Evolutionary conservation across 2,888 invertebrate genomes (phyloP).

Genomic region (Notodonta dromedarius): DNA sequence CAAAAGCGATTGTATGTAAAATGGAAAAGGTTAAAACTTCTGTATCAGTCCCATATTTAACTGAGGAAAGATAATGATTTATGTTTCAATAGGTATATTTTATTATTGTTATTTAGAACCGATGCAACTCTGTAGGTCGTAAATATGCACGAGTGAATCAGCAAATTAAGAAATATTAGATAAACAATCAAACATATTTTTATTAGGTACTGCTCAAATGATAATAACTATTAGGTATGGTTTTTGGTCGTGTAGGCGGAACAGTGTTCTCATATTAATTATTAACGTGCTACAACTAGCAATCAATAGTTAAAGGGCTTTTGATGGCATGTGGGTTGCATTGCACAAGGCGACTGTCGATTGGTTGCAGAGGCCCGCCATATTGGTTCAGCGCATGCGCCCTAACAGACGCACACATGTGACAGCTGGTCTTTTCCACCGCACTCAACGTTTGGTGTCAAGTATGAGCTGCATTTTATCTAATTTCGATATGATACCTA

Average conservation of each 20-base stretch:
- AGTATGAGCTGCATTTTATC: background rate
- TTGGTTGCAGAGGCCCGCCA: slow-evolving; percentile 75
- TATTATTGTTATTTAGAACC: slow-evolving; percentile 45
- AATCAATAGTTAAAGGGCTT: slow-evolving; percentile 72
- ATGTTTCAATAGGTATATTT: slow-evolving; percentile 44
- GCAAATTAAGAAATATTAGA: background rate
- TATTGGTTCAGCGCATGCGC: slow-evolving; percentile 79
- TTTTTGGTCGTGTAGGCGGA: slow-evolving; percentile 15
- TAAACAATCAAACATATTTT: slow-evolving; percentile 9
- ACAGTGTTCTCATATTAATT: slow-evolving; percentile 48
- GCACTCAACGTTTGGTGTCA: slow-evolving; percentile 19
- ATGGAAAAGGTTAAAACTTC: slow-evolving; percentile 53
- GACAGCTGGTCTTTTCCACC: slow-evolving; percentile 50
- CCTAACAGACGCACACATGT: slow-evolving; percentile 62
- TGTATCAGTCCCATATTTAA: slow-evolving; percentile 58
- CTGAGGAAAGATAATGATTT: slow-evolving; percentile 52
- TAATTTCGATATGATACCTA: background rate
- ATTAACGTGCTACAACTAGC: slow-evolving; percentile 60
- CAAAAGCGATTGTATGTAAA: slow-evolving; percentile 39
- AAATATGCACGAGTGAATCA: slow-evolving; percentile 28
- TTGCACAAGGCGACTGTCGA: slow-evolving; percentile 52
- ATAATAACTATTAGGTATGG: no score
- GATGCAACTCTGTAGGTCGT: slow-evolving; percentile 35
- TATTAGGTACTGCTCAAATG: background rate
- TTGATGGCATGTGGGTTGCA: slow-evolving; percentile 61